Percentiles rank a stretch among this genome's conserved stretches.
phyloP scores from a whole-genome alignment of 2,113 vertebrate genomes.

The Vanacampus margaritifer region DNA sequence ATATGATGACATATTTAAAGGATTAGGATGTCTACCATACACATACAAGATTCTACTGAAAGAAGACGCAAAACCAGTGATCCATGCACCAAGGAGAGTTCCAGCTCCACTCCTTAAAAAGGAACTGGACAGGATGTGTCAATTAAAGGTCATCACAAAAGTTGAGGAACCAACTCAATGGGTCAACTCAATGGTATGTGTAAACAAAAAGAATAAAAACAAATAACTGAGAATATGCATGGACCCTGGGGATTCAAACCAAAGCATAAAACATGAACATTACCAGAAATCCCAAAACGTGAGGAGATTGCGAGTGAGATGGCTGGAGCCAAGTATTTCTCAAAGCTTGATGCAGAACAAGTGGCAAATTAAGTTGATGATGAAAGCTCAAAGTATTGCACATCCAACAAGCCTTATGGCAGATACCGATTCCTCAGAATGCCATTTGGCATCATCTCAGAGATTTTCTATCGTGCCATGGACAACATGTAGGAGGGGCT shows the following conservation, averaged over 20 bases:
- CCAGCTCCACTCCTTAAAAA: conserved; percentile 1
- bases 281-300: conserved; percentile 26
- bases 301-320: conserved; percentile 20
- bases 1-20: background rate
- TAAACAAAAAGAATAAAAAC: conserved; percentile 5
- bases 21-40: background rate
- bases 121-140: conserved; percentile 12
- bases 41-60: conserved; percentile 2
- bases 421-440: background rate
- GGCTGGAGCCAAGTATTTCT: conserved; percentile 8
- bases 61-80: background rate
- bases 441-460: background rate
- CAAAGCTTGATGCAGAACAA: conserved; percentile 11
- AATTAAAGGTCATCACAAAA: background rate
- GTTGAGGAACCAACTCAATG: no score
- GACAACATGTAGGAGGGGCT: background rate
- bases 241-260: conserved; percentile 24
- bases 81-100: background rate
- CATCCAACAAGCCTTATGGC: conserved; percentile 21
- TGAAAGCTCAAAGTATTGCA: conserved; percentile 8
- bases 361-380: conserved; percentile 17
- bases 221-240: conserved; percentile 7
- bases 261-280: conserved; percentile 13
- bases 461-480: no score
- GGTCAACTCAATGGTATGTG: conserved; percentile 4